These are phyloP conservation scores for Folsomia manolachei DNA, from an alignment of 2,888 invertebrate genomes.

Conservation along the genomic window DNA sequence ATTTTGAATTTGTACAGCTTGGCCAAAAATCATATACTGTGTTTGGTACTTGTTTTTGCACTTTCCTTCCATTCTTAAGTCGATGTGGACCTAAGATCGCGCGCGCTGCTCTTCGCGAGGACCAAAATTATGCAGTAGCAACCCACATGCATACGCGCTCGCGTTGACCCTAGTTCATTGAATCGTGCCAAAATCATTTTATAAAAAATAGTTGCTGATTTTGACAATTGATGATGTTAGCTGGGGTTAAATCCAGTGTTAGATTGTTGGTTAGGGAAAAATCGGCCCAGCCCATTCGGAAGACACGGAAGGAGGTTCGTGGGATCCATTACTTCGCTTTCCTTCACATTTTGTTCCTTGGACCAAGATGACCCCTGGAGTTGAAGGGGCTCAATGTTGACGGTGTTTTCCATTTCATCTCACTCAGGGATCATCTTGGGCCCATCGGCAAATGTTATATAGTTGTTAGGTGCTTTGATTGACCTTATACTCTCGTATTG, in stretches of 20 bases:
- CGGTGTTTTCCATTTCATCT: background rate
- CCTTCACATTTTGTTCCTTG: background rate
- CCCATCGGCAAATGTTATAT: background rate
- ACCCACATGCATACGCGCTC: conserved; percentile 8
- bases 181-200: background rate
- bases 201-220: background rate
- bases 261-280: background rate
- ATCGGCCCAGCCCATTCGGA: conserved; percentile 1
- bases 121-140: background rate
- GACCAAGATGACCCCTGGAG: background rate
- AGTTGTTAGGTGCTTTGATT: conserved; percentile 29
- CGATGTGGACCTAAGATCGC: background rate
- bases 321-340: conserved; percentile 5
- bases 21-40: background rate
- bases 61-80: background rate
- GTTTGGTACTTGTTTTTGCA: background rate
- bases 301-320: background rate
- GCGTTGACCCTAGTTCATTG: background rate
- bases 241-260: background rate
- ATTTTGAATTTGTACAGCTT: too few relatives aligned
- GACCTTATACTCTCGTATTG: conserved; percentile 32
- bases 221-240: background rate
- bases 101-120: background rate
- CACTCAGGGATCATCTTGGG: background rate
- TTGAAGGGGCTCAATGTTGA: background rate